Evolutionary conservation across 1,140 invertebrate species (phyloP), one percentile per base, ranked within the genome.

Genomic region (Heliconius nattereri): DNA sequence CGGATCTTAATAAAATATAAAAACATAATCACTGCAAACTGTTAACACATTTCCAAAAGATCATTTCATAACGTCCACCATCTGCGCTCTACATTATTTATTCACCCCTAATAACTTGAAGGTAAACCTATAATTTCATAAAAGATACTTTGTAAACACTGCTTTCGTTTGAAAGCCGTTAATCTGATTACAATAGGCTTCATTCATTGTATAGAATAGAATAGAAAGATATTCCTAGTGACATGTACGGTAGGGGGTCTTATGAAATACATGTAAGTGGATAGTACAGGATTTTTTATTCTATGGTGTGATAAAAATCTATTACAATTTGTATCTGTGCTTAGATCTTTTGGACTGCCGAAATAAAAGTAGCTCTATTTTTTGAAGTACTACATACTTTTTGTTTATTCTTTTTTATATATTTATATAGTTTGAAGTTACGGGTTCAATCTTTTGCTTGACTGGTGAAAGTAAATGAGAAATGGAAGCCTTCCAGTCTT

Each of bases 111-210:
- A 49, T 23, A 74, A 60, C 19, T 9, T 20, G 37, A 72, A 73
- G 71, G 71, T 78, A 79, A 79, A 70, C 40, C 57, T 57, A 70
- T 75, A 79, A 79, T 73, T 74, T 35, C 71, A 70, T 74, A 74
- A 74, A 73, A 73, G 40, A 75, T 75, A 75, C 66, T 71, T 79
- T 75, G 75, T 79, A 73, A 83, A 76, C 78, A 77, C 71, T 40
- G 80, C 66, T 81, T 78, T 81, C 79, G 79, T 83, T 77, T 80
- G 79, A 79, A 81, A 83, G 77, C 77, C 76, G 82, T 83, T 83
- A 83, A 83, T 83, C 79, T 81, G 82, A 81, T 83, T 81, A 83
- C 78, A 83, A 83, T 83, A 52, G 73, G 66, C 20, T 79, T 9
- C 11, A 71, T 75, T 79, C 57, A 70, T 35, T 35, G 32, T 35